A percentile compares a stretch with the other conserved stretches of the same genome.
Conservation (phyloP, 2,113 vertebrate species). For the Caracal caracal region DNA sequence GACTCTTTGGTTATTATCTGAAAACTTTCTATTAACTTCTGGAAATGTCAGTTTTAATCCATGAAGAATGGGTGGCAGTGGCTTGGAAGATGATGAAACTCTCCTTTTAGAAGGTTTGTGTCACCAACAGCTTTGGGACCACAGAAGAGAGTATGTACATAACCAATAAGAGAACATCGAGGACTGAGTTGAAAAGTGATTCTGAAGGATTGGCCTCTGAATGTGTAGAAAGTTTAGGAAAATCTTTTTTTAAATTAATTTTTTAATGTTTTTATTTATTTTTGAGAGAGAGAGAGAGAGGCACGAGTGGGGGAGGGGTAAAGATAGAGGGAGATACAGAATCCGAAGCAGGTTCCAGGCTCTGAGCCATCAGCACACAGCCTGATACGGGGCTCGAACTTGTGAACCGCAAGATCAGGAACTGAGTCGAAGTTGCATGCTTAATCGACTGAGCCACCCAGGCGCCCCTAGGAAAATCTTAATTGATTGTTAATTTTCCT, state of each 20-base stretch:
- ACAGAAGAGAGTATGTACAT: not conserved
- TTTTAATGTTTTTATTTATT: no score
- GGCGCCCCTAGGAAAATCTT: not conserved
- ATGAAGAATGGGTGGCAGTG: not conserved
- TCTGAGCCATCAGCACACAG: no score
- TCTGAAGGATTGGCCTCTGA: not conserved
- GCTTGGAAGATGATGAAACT: not conserved
- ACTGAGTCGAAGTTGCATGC: no score
- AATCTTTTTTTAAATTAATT: not conserved
- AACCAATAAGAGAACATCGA: not conserved
- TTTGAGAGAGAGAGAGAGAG: no score
- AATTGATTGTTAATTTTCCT: not conserved
- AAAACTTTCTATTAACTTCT: not conserved
- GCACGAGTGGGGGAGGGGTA: no score
- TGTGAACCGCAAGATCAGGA: no score
- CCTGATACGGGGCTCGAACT: no score
- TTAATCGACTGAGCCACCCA: no score
- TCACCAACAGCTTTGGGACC: not conserved
- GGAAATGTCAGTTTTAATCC: not conserved
- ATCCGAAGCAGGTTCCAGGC: no score
- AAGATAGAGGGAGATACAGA: no score
- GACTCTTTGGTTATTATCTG: not conserved
- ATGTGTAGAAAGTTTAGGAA: not conserved
- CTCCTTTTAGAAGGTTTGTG: not conserved
- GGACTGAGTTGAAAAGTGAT: not conserved